phyloP scores from a whole-genome alignment of 2,113 vertebrate genomes.

The Colinus virginianus region DNA sequence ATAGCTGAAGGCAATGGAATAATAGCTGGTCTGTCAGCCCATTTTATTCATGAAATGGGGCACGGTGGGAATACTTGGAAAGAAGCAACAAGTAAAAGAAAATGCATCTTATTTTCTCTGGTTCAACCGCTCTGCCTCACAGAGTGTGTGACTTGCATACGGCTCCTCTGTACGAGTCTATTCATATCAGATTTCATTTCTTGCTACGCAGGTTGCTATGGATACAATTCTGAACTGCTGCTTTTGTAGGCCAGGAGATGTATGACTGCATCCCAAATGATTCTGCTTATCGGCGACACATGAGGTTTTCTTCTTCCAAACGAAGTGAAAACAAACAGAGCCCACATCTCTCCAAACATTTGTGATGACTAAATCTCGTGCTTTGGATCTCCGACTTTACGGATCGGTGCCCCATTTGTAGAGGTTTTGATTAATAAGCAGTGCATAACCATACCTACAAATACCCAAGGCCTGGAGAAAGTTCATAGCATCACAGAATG shows the following conservation, averaged over 20 bases:
- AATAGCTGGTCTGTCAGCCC: conserved; percentile 51
- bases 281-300: conserved; percentile 40
- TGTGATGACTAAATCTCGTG: neutral
- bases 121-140: conserved; percentile 6
- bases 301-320: neutral
- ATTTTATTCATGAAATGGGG: conserved; percentile 41
- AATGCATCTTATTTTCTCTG: conserved; percentile 29
- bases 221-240: conserved; percentile 61
- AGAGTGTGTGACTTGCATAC: conserved; percentile 50
- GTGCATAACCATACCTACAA: neutral
- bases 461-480: neutral
- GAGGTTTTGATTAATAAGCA: neutral
- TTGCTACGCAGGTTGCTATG: conserved; percentile 70
- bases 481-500: neutral
- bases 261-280: conserved; percentile 46
- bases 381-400: neutral
- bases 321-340: conserved; percentile 33
- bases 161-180: neutral
- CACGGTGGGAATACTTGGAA: conserved; percentile 16
- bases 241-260: conserved; percentile 63
- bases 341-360: neutral
- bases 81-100: conserved; percentile 45
- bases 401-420: neutral
- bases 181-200: conserved; percentile 70
- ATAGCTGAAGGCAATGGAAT: conserved; percentile 37